A percentile compares a stretch with the other conserved stretches of the same genome.
Conservation (phyloP, 2,797 vertebrate species). For the Dicrostonyx torquatus region DNA sequence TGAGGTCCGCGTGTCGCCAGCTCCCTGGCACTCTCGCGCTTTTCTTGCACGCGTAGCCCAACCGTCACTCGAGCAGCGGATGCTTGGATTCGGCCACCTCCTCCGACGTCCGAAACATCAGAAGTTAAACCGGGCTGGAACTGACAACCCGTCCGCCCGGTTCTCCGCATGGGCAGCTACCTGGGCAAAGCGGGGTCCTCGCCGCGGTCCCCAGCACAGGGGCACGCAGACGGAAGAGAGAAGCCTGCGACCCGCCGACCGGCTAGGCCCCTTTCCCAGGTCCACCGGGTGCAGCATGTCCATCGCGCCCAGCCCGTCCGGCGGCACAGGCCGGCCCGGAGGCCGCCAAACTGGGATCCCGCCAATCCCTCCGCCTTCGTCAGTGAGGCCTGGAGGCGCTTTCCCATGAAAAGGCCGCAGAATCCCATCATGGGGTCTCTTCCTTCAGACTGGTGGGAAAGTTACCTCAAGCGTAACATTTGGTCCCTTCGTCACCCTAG, state of each 20-base stretch:
- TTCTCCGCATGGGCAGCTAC: constrained; percentile 87
- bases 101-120: neutral
- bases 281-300: constrained; percentile 43
- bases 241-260: constrained; percentile 73
- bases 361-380: neutral
- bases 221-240: constrained; percentile 66
- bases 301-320: neutral
- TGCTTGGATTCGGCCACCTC: neutral
- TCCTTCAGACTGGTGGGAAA: constrained; percentile 89
- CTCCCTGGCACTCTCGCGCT: neutral
- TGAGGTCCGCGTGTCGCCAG: neutral
- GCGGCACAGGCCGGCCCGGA: neutral
- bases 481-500: constrained; percentile 88
- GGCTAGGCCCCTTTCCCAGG: neutral
- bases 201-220: constrained; percentile 42
- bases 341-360: neutral
- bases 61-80: neutral
- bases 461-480: constrained; percentile 87
- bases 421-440: constrained; percentile 85
- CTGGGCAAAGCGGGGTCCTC: constrained; percentile 79
- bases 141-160: neutral
- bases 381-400: constrained; percentile 87
- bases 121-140: neutral
- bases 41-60: neutral
- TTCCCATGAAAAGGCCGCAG: constrained; percentile 89